These are phyloP conservation scores for Sinotaia quadrata DNA, from an alignment of 2,888 invertebrate genomes.

Conservation along the genomic window DNA sequence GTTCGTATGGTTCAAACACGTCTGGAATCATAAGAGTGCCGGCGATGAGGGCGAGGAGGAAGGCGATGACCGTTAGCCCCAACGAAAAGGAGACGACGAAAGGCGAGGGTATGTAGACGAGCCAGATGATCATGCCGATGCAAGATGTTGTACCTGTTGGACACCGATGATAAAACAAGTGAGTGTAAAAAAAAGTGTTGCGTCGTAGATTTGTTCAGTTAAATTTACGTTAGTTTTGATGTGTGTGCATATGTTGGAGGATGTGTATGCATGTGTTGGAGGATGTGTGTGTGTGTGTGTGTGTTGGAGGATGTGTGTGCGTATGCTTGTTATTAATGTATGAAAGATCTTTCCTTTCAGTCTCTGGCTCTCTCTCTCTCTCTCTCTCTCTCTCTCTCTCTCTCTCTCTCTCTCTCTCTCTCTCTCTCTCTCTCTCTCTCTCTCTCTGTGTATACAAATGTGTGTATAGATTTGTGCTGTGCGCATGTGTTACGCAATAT, in stretches of 20 bases:
- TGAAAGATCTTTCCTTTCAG: background rate
- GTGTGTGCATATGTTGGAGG: background rate
- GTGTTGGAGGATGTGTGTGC: too few species aligned
- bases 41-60: slow-evolving; percentile 51
- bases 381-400: background rate
- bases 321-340: background rate
- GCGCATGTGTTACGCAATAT: too few species aligned
- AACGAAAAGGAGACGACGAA: slow-evolving; percentile 54
- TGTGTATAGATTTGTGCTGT: background rate
- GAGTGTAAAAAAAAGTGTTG: background rate
- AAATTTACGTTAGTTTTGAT: background rate
- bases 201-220: background rate
- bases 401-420: background rate
- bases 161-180: background rate
- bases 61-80: slow-evolving; percentile 57
- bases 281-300: too few species aligned
- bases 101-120: slow-evolving; percentile 47
- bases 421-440: background rate
- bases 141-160: slow-evolving; percentile 45
- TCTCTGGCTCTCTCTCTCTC: too few species aligned
- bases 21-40: slow-evolving; percentile 56
- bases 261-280: too few species aligned
- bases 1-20: slow-evolving; percentile 39
- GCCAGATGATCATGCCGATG: slow-evolving; percentile 54
- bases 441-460: background rate